Conservation (phyloP, 2,888 invertebrate species). For the Brachyptera putata region DNA sequence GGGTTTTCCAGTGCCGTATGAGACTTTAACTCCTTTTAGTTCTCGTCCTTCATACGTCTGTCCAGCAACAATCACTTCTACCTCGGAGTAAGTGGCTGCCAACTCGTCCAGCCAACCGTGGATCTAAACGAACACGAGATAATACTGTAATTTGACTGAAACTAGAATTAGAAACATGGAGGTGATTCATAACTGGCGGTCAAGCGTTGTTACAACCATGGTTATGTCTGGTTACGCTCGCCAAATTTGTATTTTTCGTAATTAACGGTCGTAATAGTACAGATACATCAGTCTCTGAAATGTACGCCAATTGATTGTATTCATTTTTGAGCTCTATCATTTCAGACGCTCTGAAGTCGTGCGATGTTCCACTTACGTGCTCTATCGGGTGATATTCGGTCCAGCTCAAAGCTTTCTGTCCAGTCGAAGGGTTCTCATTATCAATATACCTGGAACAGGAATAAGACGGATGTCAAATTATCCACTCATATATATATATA, state of each 20-base stretch:
- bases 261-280: too few relatives aligned
- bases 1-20: constrained; percentile 48
- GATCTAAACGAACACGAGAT: constrained; percentile 45
- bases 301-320: too few relatives aligned
- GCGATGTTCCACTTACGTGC: constrained; percentile 40
- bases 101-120: constrained; percentile 53
- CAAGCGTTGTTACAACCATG: too few relatives aligned
- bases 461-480: background rate
- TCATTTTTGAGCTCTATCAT: too few relatives aligned
- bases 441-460: constrained; percentile 37
- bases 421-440: constrained; percentile 34
- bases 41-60: constrained; percentile 55
- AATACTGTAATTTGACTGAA: too few relatives aligned
- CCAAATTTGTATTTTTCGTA: too few relatives aligned
- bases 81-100: constrained; percentile 45
- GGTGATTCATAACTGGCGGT: too few relatives aligned
- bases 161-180: too few relatives aligned
- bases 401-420: constrained; percentile 51
- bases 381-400: constrained; percentile 54
- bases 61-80: constrained; percentile 41
- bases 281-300: too few relatives aligned
- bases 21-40: constrained; percentile 54
- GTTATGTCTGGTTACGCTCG: too few relatives aligned
- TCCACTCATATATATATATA: background rate
- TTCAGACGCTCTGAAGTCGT: too few relatives aligned